These are phyloP conservation scores for Coregonus suidteri DNA, from an alignment of 2,797 vertebrate species.

Conservation along the genomic window DNA sequence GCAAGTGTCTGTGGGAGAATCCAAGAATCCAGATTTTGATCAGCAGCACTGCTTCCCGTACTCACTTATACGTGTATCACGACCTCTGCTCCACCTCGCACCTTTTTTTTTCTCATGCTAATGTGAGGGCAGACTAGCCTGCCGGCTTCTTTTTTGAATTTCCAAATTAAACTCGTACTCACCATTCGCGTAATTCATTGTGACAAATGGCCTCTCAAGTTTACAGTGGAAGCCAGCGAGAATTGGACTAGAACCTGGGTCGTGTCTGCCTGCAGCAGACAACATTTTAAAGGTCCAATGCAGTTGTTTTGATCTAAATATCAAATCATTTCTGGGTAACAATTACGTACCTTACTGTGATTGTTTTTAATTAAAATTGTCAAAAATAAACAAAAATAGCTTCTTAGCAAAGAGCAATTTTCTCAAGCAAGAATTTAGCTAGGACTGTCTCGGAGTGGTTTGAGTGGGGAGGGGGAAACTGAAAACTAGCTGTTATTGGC, in stretches of 20 bases:
- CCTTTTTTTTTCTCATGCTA: conserved; percentile 42
- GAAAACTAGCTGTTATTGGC: no score
- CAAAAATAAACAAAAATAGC: no score
- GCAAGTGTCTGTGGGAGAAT: not conserved
- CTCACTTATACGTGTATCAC: not conserved
- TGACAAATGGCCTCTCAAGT: conserved; percentile 31
- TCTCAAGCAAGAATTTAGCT: no score
- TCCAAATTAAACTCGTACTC: conserved; percentile 58
- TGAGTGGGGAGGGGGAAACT: no score
- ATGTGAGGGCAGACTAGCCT: conserved; percentile 37
- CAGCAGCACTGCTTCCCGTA: not conserved
- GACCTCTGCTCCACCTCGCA: not conserved
- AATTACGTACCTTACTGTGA: no score
- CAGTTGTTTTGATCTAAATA: no score
- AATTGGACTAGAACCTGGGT: not conserved
- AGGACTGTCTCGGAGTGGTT: no score
- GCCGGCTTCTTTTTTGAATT: conserved; percentile 50
- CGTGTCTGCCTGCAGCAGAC: not conserved
- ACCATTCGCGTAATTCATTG: conserved; percentile 50
- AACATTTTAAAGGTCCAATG: no score
- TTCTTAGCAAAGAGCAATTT: no score
- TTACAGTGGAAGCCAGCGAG: conserved; percentile 4
- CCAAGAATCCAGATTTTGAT: not conserved
- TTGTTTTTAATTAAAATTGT: no score
- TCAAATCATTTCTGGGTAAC: no score